Conservation (phyloP, 2,797 vertebrate genomes). For the Pseudopleuronectes americanus region DNA sequence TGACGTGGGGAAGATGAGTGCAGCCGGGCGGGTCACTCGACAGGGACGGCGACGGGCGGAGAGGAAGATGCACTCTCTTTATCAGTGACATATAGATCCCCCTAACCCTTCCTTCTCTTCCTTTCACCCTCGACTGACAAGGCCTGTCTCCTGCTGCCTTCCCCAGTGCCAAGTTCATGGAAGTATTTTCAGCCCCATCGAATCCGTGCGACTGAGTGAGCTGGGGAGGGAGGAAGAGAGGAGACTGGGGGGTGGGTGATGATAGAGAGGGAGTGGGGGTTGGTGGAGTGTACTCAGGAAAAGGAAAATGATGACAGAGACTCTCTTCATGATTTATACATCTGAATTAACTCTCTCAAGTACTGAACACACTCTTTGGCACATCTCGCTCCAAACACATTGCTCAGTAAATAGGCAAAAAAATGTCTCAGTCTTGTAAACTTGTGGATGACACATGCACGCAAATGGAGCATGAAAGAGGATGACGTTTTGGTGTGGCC, state of each 20-base stretch:
- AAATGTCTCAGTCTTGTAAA: neutral
- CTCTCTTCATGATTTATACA: conserved; percentile 12
- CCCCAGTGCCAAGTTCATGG: conserved; percentile 13
- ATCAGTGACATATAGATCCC: conserved; percentile 46
- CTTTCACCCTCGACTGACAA: conserved; percentile 35
- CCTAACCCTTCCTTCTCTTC: conserved; percentile 6
- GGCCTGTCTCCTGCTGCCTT: conserved; percentile 29
- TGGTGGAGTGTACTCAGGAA: neutral
- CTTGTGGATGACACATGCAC: neutral
- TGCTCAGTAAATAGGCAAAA: conserved; percentile 1
- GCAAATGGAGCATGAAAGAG: neutral
- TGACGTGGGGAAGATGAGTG: neutral
- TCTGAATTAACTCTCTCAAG: conserved; percentile 21
- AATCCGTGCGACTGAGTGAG: conserved; percentile 13
- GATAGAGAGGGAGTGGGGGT: neutral
- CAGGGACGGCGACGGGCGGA: neutral
- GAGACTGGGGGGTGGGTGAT: neutral
- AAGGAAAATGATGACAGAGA: neutral
- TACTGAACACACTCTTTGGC: neutral
- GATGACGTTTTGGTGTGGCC: neutral
- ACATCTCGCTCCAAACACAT: neutral
- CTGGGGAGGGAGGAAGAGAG: neutral
- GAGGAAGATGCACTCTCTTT: conserved; percentile 41
- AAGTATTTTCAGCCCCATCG: conserved; percentile 53
- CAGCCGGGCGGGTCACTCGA: conserved; percentile 16